These are phyloP conservation scores for Anastrepha obliqua DNA, from an alignment of 1,140 invertebrate species.

Conservation along the genomic window DNA sequence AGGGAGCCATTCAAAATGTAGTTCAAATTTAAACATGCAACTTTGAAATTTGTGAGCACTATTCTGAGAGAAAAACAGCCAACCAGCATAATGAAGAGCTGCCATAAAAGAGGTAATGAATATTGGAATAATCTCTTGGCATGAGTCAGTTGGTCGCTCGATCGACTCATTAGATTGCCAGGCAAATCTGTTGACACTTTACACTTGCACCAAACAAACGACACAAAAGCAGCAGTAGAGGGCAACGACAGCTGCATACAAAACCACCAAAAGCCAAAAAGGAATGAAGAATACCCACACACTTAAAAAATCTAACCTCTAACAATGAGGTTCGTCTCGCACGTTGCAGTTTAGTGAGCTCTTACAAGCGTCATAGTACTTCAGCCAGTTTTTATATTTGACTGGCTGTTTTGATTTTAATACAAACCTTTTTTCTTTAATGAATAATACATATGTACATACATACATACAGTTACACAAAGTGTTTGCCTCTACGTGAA, in stretches of 20 bases:
- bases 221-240: not conserved
- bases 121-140: too few relatives aligned
- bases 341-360: not conserved
- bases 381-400: not conserved
- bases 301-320: not conserved
- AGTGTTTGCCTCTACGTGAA: not conserved
- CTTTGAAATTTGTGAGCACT: too few relatives aligned
- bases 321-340: not conserved
- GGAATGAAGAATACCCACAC: not conserved
- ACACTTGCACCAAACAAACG: constrained; percentile 1
- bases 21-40: too few relatives aligned
- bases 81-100: too few relatives aligned
- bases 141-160: not conserved
- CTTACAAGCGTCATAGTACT: not conserved
- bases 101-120: too few relatives aligned
- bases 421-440: constrained; percentile 12
- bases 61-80: too few relatives aligned
- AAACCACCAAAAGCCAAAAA: not conserved
- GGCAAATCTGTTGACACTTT: too few relatives aligned
- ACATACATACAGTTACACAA: not conserved
- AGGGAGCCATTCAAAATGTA: too few relatives aligned
- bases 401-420: constrained; percentile 29
- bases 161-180: not conserved
- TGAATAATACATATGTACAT: not conserved
- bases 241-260: constrained; percentile 11